These are phyloP conservation scores for Heteromyza rotundicornis DNA, from an alignment of 2,888 invertebrate species.

Conservation along the genomic window DNA sequence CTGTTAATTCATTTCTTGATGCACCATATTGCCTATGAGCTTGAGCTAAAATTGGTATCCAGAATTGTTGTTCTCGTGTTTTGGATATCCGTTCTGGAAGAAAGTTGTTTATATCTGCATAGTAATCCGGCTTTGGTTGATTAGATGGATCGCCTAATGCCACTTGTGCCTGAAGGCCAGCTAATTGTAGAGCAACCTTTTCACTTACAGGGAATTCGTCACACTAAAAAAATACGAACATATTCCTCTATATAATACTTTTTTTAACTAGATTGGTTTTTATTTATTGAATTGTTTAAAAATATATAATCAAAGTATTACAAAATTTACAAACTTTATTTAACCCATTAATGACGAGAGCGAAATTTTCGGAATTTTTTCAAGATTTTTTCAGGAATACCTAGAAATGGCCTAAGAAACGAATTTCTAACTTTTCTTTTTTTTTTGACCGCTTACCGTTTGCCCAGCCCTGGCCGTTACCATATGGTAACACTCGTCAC, in stretches of 20 bases:
- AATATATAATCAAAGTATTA: slow-evolving; percentile 14
- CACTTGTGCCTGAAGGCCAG: slow-evolving; percentile 93
- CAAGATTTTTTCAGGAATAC: no score
- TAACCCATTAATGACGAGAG: no score
- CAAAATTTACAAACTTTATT: no score
- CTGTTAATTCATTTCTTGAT: slow-evolving; percentile 88
- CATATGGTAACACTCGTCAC: no score
- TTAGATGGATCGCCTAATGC: slow-evolving; percentile 83
- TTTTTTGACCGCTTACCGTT: no score
- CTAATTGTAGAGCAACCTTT: slow-evolving; percentile 91
- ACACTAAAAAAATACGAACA: slow-evolving; percentile 66
- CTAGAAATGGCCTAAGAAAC: no score
- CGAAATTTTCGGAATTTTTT: no score
- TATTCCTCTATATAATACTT: slow-evolving; percentile 12
- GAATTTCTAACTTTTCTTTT: no score
- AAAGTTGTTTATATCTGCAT: slow-evolving; percentile 89
- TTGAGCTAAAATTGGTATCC: slow-evolving; percentile 86
- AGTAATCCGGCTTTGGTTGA: slow-evolving; percentile 80
- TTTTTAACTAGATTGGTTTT: not conserved
- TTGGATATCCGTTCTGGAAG: slow-evolving; percentile 83
- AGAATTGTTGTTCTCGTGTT: slow-evolving; percentile 80
- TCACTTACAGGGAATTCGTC: slow-evolving; percentile 95
- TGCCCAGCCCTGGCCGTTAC: no score
- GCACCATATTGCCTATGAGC: slow-evolving; percentile 90
- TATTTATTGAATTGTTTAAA: slow-evolving; percentile 2